Conservation (phyloP, 2,797 vertebrate species). For the Myotis vivesi region DNA sequence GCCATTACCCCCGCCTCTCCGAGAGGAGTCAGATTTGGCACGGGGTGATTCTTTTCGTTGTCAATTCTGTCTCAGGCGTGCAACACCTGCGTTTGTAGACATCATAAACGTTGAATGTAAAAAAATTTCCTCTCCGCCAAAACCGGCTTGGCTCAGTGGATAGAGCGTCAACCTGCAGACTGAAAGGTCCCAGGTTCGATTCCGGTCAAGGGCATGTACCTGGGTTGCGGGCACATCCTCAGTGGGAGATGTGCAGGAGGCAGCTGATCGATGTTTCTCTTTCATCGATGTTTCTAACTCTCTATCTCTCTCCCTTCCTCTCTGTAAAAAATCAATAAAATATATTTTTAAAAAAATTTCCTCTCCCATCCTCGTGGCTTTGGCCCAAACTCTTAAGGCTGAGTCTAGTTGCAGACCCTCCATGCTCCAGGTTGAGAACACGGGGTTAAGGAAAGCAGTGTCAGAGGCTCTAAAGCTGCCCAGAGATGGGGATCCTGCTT, state of each 20-base stretch:
- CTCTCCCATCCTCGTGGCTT: neutral
- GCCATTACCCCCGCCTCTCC: neutral
- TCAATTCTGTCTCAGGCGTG: neutral
- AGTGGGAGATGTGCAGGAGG: too few species aligned
- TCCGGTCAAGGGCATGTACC: too few species aligned
- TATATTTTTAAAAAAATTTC: too few species aligned
- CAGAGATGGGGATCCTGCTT: neutral
- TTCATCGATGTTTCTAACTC: too few species aligned
- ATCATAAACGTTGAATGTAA: neutral
- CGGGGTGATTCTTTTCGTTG: neutral
- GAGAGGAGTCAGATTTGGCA: neutral
- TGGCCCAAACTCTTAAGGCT: neutral
- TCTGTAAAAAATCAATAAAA: too few species aligned
- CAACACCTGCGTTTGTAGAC: neutral
- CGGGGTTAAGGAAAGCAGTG: neutral
- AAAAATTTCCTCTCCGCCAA: neutral
- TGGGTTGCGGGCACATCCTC: too few species aligned
- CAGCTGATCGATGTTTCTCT: too few species aligned
- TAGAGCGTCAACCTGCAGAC: too few species aligned
- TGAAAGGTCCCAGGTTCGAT: too few species aligned
- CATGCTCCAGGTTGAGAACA: neutral
- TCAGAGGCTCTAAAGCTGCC: neutral
- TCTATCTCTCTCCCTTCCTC: too few species aligned
- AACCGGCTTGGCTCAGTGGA: too few species aligned
- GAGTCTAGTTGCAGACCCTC: neutral